Evolutionary conservation across 37 sponge, comb jelly and placozoan species (phyloP).

Genomic region (Halichondria panicea): DNA sequence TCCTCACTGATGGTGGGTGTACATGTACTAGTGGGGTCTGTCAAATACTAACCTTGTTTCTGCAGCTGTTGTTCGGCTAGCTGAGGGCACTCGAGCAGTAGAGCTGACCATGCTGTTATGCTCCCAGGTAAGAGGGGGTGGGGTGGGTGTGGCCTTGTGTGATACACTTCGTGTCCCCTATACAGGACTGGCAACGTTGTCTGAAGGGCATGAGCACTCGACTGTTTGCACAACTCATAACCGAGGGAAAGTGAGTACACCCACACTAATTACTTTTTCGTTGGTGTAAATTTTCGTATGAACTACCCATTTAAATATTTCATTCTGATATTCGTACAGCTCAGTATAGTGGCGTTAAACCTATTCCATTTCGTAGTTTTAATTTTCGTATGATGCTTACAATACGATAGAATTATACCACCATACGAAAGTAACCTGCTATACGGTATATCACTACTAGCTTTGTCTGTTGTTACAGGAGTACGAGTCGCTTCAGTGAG

Average conservation of each 20-base stretch:
- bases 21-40: too few species aligned
- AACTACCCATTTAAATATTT: too few species aligned
- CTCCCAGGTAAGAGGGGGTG: constrained; percentile 66
- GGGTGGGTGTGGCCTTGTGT: neutral
- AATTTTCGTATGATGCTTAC: too few species aligned
- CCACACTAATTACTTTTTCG: too few species aligned
- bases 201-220: constrained; percentile 51
- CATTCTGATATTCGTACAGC: too few species aligned
- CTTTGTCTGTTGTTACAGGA: constrained; percentile 1
- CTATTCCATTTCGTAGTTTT: too few species aligned
- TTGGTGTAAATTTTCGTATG: too few species aligned
- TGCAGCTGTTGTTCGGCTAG: constrained; percentile 45
- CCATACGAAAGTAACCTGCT: too few species aligned
- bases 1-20: constrained; percentile 56
- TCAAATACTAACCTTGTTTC: too few species aligned
- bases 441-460: too few species aligned
- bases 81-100: constrained; percentile 40
- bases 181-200: constrained; percentile 64
- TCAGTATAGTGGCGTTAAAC: too few species aligned
- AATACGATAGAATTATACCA: too few species aligned
- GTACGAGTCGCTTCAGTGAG: constrained; percentile 30
- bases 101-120: constrained; percentile 88
- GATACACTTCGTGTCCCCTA: neutral
- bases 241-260: constrained; percentile 68
- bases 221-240: constrained; percentile 53